Evolutionary conservation across 2,888 invertebrate species (phyloP), one percentile per base, ranked within the genome.

Genomic region (Drosophila mayaguana): DNA sequence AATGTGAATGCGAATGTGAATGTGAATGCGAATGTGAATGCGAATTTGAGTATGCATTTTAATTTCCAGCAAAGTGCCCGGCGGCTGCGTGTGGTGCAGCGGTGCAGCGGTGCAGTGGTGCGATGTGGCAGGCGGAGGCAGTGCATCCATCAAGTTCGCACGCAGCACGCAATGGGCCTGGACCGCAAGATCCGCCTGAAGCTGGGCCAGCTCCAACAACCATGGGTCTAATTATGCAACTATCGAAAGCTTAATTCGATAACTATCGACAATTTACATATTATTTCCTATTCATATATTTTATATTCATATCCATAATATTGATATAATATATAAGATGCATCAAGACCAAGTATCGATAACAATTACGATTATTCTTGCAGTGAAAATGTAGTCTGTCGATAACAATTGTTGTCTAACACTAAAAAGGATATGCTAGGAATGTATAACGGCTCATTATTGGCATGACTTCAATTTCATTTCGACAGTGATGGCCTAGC

Each of bases 141-240:
- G 73, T 79, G 81, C 87, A 89, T 87, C 89, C 87, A 89, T 87
- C 87, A 87, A 79, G 72, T 89, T 89, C 82, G 81, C 87, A 89
- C 87, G 83, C 85, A 75, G 79, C 80, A 81, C 72, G 72, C 76
- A 73, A 79, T 43, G 71, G 56, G 62, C 45, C 22, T 60, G 64
- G 45, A 69, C 62, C 48, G 11, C 46, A 34, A 48, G 7, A 63
- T 55, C 51, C 22, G 50, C 48, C 51, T 46, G 16, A 28, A 62
- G 54, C 36, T 43, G 45, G 43, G 42, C 32, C 50, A 38, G 36
- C 20, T 36, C n/a, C 20, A 4, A 22, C 8, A 34, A 78, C 76
- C 25, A 45, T 73, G 73, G 76, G 68, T 45, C 25, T 3, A 36
- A 22, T 50, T 45, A 14, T 11, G 25, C 38, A 54, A 25, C 40